Base-by-base conservation (phyloP, 2,888 invertebrate species). In the Zaprionus bogoriensis region DNA sequence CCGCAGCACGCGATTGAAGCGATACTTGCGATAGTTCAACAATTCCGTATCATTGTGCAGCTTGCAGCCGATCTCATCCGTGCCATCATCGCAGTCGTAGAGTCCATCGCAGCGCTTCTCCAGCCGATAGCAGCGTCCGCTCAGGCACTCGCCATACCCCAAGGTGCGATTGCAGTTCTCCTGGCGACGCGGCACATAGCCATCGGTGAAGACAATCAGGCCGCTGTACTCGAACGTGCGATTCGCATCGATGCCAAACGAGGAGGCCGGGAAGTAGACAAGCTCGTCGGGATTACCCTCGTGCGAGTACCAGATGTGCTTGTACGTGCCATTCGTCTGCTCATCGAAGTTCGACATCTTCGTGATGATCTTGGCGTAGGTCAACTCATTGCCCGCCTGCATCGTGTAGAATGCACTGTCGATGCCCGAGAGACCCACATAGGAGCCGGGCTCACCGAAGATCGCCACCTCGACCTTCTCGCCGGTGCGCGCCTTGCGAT, bases 381-480 rank as follows among this genome's bases (percentile, higher is more conserved):
- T 95, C 58, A 98, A 92, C 87, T 97, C 97, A 90, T 97, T 97
- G 45, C 97, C 97, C 10, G 97, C 97, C 92, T 97, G 97, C 96
- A 98, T 96, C 5, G 96, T 95, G 91, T 96, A 97, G 90, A 97
- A 96, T 20, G 96, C 95, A 85, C 95, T 94, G 90, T 97, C 97
- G 65, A 98, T 95, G 50, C 95, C 98, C 0, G 97, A 96, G 14
- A 99, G 93, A 0, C 97, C 98, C 4, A 99, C 97, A 90, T 97
- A 98, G 0, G 98, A 95, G 9, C 98, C 98, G 0, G 98, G 98
- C 89, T 98, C 97, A 10, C 98, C 98, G 87, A 95, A 96, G 69
- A 98, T 96, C 0, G 97, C 97, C 57, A 99, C 95, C 91, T 99
- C 98, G 1, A 99, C 96, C 55, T 95, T 95, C 89, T 98, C 96